A percentile compares a stretch with the other conserved stretches of the same genome.
Evolutionary conservation across 2,113 vertebrate genomes (phyloP).

Genomic region (Microcebus lehilahytsara): DNA sequence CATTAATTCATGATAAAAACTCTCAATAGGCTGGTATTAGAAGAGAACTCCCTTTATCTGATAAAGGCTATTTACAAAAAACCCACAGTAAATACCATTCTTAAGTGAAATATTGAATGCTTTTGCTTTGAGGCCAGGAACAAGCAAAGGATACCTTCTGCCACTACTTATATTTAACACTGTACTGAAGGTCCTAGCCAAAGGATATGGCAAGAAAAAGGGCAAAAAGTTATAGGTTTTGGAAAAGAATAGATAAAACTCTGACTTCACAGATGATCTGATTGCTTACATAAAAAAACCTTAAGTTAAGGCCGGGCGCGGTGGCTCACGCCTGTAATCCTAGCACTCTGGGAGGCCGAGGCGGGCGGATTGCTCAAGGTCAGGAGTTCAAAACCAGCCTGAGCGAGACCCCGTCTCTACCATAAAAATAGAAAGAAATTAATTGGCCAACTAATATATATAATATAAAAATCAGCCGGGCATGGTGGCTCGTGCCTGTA

Average conservation of each 20-base stretch:
- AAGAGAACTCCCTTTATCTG: background rate
- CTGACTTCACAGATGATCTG: background rate
- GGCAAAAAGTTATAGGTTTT: background rate
- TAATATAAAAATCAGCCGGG: too few relatives aligned
- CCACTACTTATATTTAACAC: too few relatives aligned
- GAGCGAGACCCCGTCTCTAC: too few relatives aligned
- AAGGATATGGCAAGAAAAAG: background rate
- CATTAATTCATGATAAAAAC: background rate
- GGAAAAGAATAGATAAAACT: background rate
- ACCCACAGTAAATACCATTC: background rate
- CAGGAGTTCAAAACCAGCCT: too few relatives aligned
- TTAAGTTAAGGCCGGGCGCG: too few relatives aligned
- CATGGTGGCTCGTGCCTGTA: too few relatives aligned
- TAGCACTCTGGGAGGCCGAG: too few relatives aligned
- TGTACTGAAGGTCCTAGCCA: background rate
- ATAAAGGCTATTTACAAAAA: background rate
- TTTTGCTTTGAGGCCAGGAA: background rate
- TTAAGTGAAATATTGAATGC: background rate
- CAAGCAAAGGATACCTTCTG: background rate
- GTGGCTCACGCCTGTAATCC: too few relatives aligned
- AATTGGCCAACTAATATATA: too few relatives aligned
- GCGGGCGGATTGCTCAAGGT: too few relatives aligned
- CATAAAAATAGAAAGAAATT: too few relatives aligned
- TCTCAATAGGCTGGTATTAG: background rate
- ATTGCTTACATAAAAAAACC: background rate